phyloP scores from a whole-genome alignment of 2,888 invertebrate species.

The Drosophila pseudotalamancana region DNA sequence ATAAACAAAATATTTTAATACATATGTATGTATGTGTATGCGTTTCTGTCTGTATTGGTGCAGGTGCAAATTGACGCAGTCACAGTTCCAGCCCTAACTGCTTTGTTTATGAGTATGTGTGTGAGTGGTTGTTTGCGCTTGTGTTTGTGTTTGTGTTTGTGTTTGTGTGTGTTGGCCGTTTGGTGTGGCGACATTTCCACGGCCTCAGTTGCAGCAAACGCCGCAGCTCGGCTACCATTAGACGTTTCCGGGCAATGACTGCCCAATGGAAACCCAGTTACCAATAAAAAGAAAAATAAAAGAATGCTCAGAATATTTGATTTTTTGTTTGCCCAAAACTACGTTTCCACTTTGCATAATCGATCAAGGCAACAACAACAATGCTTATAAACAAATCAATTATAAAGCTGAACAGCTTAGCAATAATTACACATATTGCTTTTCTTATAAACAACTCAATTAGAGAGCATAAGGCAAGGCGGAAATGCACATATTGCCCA shows the following conservation, averaged over 20 bases:
- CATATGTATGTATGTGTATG: neutral
- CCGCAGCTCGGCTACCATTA: constrained; percentile 43
- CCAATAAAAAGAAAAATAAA: too few relatives aligned
- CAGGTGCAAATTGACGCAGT: constrained; percentile 44
- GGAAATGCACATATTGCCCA: constrained; percentile 6
- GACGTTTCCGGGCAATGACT: constrained; percentile 63
- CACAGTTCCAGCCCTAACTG: constrained; percentile 16
- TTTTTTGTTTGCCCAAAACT: neutral
- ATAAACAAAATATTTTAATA: too few relatives aligned
- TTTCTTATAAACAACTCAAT: neutral
- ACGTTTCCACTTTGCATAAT: constrained; percentile 9
- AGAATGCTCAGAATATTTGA: neutral
- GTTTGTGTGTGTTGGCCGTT: constrained; percentile 1
- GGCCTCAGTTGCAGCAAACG: constrained; percentile 13
- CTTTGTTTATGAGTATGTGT: neutral
- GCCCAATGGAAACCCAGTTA: constrained; percentile 11
- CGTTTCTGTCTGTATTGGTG: neutral
- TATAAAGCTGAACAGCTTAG: neutral
- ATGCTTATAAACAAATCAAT: neutral
- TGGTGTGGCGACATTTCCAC: constrained; percentile 35
- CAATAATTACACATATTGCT: neutral
- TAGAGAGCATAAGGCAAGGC: neutral
- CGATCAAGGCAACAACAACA: neutral
- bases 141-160: neutral
- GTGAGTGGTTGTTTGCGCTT: neutral